Evolutionary conservation across 2,113 vertebrate species (phyloP), one percentile per base, ranked within the genome.

Genomic region (Microcebus jonahi): DNA sequence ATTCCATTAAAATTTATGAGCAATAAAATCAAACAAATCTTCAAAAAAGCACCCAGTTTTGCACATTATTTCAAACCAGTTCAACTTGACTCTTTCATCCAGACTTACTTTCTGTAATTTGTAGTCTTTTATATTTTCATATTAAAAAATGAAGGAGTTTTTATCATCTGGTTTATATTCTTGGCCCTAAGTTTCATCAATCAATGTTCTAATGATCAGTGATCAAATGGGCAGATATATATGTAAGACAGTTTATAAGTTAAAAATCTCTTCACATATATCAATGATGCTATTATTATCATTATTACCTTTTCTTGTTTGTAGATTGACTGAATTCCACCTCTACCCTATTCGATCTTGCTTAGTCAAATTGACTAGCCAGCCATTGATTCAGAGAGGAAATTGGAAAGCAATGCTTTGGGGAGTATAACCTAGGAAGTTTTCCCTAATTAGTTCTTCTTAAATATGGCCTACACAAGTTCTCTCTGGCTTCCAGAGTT

Each of bases 1-100:
- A 90, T 70, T 90, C 34, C 42, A 53, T 36, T 88, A 75, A 93
- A 94, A 95, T 36, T 59, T 7, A 80, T 67, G 34, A 94, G 67
- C 1, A 53, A 11, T 29, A 76, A 68, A 25, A 45, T 77, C n/a
- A 88, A 96, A 65, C 65, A 36, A 34, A 80, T 65, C 21, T 27
- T 91, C 65, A 59, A 68, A 12, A 81, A 68, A 27, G n/a, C n/a
- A 59, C 39, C 29, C 3, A 45, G 9, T 29, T 76, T 85, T 61
- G 5, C 6, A 80, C 11, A 76, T 81, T 83, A 91, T 75, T 67
- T 81, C n/a, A 61, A 82, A 67, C 9, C 59, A 17, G 6, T 50
- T 75, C 34, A 17, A 63, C n/a, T 29, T n/a, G 55, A 79, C 3
- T 48, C 21, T 90, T 68, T 50, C 23, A 88, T 5, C 4, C n/a